Base-by-base conservation (phyloP, 2,888 invertebrate species). In the Scaptomyza reducta region DNA sequence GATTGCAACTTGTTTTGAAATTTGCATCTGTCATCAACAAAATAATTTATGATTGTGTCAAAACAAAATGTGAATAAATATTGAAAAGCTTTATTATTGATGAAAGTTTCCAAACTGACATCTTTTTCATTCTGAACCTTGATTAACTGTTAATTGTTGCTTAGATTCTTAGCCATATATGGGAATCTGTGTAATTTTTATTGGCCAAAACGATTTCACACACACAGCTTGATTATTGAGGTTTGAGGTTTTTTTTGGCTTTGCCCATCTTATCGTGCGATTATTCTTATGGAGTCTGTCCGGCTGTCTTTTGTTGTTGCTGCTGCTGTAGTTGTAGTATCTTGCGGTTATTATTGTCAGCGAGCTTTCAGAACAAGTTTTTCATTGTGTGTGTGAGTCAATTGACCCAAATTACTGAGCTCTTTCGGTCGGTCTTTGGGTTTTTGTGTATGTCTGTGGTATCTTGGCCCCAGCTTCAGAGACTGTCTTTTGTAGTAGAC, bases 281-380 rank as follows among this genome's bases (percentile, higher is more conserved):
- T 55, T 50, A 61, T 53, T 22, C 22, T 22, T 51, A 22, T 49
- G 16, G 35, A 29, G 50, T 59, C 41, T 55, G 59, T 29, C 11
- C 35, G n/a, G 7, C 16, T 41, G 16, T 53, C 18, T 47, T 57
- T 53, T 66, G 40, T 55, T 56, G 61, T 22, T 33, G 29, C 41
- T 40, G 50, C 53, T 42, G 68, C 58, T 14, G 38, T 59, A 2
- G 16, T 18, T 22, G 64, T 22, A 22, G 64, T 47, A 31, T 33
- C 61, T 74, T 80, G 85, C 67, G 79, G 82, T 85, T 81, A 78
- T 85, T 81, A 78, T 81, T 85, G 88, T 81, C 80, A 78, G 88
- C 64, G 14, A 35, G 79, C 64, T 75, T 73, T 79, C 73, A 81
- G 80, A 81, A 81, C 86, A 87, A 87, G 87, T 74, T 74, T 74